Conservation (phyloP, 2,797 vertebrate genomes). For the Linurgus olivaceus region DNA sequence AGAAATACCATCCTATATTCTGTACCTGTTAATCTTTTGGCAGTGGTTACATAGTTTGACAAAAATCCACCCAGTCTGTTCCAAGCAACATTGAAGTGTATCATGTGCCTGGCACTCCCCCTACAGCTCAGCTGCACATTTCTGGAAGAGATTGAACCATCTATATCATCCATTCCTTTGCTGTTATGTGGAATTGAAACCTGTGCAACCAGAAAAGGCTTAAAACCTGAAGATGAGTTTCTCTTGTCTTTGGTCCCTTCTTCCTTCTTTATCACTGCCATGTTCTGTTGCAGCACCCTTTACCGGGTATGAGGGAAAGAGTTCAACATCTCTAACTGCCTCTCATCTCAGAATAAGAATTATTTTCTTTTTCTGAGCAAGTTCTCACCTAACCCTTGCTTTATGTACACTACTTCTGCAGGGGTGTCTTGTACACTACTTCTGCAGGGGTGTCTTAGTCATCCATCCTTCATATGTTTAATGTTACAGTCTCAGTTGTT, state of each 20-base stretch:
- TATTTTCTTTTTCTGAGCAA: neutral
- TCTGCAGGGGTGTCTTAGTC: neutral
- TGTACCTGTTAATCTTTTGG: neutral
- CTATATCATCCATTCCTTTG: neutral
- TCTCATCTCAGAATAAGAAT: constrained; percentile 68
- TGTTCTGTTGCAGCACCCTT: constrained; percentile 66
- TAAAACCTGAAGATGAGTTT: neutral
- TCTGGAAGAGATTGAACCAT: neutral
- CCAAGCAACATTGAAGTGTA: fast-evolving
- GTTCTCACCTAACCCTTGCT: neutral
- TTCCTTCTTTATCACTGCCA: constrained; percentile 59
- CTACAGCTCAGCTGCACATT: neutral
- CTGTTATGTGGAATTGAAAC: neutral
- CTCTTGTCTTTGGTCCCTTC: neutral
- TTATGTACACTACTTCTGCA: neutral
- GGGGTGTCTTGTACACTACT: neutral
- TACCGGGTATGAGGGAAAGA: constrained; percentile 81
- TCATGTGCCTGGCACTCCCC: neutral
- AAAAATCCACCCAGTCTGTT: neutral
- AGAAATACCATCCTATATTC: neutral
- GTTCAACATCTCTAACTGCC: constrained; percentile 84
- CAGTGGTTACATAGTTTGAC: neutral
- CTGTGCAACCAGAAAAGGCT: neutral
- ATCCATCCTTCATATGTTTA: neutral
- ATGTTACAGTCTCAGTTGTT: neutral